Evolutionary conservation across 2,888 invertebrate species (phyloP).

Genomic region (Aplocera efformata): DNA sequence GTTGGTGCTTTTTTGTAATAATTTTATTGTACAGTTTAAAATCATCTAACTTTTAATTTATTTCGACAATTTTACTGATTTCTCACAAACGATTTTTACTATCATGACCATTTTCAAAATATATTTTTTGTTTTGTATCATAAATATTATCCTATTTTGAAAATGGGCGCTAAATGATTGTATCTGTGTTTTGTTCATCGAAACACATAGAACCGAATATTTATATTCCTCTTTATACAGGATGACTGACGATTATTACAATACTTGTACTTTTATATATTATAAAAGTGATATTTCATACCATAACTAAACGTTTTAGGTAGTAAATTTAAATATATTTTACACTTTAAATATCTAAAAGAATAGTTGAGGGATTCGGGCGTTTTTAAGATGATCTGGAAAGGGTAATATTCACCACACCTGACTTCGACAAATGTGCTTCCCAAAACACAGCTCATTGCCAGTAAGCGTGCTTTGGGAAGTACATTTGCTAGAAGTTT

Average conservation of each 20-base stretch:
- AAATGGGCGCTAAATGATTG: constrained; percentile 2
- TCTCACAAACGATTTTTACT: constrained; percentile 5
- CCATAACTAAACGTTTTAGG: too few relatives aligned
- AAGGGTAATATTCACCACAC: too few relatives aligned
- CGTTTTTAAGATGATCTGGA: too few relatives aligned
- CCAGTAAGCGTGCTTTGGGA: too few relatives aligned
- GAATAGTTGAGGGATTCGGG: too few relatives aligned
- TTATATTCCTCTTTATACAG: constrained; percentile 27
- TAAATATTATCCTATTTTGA: constrained; percentile 2
- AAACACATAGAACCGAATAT: constrained; percentile 10
- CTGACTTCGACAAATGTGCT: too few relatives aligned
- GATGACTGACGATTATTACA: constrained; percentile 17
- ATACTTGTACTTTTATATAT: constrained; percentile 5
- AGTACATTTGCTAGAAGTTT: too few relatives aligned
- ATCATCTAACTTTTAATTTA: not conserved
- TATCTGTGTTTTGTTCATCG: constrained; percentile 12
- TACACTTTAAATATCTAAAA: too few relatives aligned
- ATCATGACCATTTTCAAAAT: constrained; percentile 9
- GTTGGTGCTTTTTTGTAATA: constrained; percentile 4
- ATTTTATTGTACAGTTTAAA: too few relatives aligned
- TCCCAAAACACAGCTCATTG: too few relatives aligned
- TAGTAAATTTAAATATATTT: too few relatives aligned
- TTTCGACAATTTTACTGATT: not conserved
- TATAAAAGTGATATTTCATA: too few relatives aligned
- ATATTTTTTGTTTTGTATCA: not conserved